These are phyloP conservation scores for Bambusicola thoracicus DNA, from an alignment of 2,113 vertebrate genomes.

Conservation along the genomic window DNA sequence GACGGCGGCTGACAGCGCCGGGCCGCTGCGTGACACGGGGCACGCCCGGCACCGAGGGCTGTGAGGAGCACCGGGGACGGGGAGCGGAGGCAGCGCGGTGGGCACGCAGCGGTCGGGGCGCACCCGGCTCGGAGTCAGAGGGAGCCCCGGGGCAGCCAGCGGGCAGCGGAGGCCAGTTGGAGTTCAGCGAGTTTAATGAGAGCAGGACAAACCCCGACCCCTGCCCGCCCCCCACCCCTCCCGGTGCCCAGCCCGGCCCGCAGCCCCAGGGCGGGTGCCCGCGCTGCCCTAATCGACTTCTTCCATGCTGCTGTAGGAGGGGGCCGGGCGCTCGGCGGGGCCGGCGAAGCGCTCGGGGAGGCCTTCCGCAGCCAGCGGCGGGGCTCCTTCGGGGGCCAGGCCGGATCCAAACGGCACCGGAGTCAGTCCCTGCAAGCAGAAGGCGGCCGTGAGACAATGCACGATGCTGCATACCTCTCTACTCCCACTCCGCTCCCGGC, in stretches of 20 bases:
- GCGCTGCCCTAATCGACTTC: conserved; percentile 87
- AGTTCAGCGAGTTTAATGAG: conserved; percentile 53
- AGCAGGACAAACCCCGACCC: conserved; percentile 4
- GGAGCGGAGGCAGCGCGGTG: too few species aligned
- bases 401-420: conserved; percentile 84
- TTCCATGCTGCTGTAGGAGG: conserved; percentile 98
- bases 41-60: background rate
- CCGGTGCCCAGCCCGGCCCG: background rate
- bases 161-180: background rate
- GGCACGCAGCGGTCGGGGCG: too few species aligned
- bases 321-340: conserved; percentile 82
- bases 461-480: background rate
- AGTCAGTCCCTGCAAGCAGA: conserved; percentile 93
- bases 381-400: conserved; percentile 86
- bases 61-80: background rate
- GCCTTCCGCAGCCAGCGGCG: conserved; percentile 83
- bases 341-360: conserved; percentile 84
- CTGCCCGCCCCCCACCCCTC: background rate
- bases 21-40: background rate
- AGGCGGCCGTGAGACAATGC: conserved; percentile 55
- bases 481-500: background rate
- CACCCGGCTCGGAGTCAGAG: too few species aligned
- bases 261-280: background rate
- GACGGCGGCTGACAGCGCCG: background rate
- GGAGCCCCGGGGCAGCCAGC: background rate